Evolutionary conservation across 2,113 vertebrate species (phyloP).

Genomic region (Larimichthys polyactis): DNA sequence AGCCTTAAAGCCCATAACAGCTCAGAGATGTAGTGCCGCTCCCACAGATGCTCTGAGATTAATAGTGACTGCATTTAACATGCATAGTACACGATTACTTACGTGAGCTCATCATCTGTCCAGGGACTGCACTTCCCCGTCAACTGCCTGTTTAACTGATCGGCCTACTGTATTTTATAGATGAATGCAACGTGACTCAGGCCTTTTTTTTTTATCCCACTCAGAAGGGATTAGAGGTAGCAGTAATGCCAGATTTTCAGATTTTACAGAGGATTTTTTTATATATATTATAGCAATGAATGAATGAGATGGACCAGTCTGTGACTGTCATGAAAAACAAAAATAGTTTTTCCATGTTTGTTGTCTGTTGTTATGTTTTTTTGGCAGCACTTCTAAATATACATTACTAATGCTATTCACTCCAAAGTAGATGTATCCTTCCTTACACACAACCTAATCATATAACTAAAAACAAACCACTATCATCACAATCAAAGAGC

Average conservation of each 20-base stretch:
- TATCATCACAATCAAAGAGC: background rate
- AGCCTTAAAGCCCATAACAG: conserved; percentile 28
- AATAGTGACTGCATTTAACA: conserved; percentile 35
- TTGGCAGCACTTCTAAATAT: background rate
- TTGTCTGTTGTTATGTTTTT: background rate
- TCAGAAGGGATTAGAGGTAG: conserved; percentile 62
- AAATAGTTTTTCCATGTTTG: background rate
- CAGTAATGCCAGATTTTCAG: conserved; percentile 67
- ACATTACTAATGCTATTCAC: background rate
- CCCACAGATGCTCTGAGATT: conserved; percentile 45
- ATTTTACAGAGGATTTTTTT: conserved; percentile 52
- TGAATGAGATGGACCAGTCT: conserved; percentile 40
- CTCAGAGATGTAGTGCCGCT: conserved; percentile 28
- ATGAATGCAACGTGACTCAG: conserved; percentile 34
- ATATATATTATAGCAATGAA: conserved; percentile 43
- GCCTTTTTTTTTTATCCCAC: conserved; percentile 49
- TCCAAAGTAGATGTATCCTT: background rate
- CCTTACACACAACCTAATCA: background rate
- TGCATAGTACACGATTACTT: conserved; percentile 25
- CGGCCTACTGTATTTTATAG: conserved; percentile 40
- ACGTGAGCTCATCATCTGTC: conserved; percentile 27
- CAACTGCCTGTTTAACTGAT: conserved; percentile 15
- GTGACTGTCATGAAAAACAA: conserved; percentile 11
- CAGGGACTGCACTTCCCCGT: conserved; percentile 8
- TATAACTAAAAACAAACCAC: background rate